Evolutionary conservation across 2,113 vertebrate genomes (phyloP).

Genomic region (Coptodon bakossiorum): DNA sequence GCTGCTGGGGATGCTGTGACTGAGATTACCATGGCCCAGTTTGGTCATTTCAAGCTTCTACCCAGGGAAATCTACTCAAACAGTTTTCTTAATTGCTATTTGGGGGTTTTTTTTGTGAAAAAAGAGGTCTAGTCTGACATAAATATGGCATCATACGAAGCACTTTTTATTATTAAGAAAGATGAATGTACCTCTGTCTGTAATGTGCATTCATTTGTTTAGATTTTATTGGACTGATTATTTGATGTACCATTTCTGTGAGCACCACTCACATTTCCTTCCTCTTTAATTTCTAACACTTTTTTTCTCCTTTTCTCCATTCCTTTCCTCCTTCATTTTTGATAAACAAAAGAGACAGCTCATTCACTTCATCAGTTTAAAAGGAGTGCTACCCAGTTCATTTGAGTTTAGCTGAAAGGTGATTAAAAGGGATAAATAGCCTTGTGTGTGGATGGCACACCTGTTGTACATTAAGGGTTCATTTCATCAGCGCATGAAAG

Average conservation of each 20-base stretch:
- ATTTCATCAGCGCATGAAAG: conserved; percentile 50
- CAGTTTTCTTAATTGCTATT: not conserved
- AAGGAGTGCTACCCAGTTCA: not conserved
- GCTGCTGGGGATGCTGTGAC: not conserved
- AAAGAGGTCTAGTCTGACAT: not conserved
- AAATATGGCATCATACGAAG: not conserved
- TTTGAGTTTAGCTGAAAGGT: conserved; percentile 8
- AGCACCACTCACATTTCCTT: not conserved
- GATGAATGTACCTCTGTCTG: not conserved
- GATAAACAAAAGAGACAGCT: not conserved
- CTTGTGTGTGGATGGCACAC: conserved; percentile 20
- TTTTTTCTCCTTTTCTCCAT: not conserved
- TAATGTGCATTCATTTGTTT: not conserved
- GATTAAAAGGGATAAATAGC: conserved; percentile 41
- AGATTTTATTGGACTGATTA: not conserved
- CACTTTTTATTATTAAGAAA: not conserved
- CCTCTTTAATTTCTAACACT: not conserved
- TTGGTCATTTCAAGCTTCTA: not conserved
- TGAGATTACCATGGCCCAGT: not conserved
- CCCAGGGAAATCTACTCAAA: conserved; percentile 1
- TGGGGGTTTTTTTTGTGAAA: not conserved
- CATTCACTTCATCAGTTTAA: not conserved
- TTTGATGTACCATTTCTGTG: not conserved
- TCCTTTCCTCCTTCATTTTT: not conserved
- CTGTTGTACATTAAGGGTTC: conserved; percentile 37